Evolutionary conservation across 2,113 vertebrate species (phyloP).

Genomic region (Microcebus lehilahytsara): DNA sequence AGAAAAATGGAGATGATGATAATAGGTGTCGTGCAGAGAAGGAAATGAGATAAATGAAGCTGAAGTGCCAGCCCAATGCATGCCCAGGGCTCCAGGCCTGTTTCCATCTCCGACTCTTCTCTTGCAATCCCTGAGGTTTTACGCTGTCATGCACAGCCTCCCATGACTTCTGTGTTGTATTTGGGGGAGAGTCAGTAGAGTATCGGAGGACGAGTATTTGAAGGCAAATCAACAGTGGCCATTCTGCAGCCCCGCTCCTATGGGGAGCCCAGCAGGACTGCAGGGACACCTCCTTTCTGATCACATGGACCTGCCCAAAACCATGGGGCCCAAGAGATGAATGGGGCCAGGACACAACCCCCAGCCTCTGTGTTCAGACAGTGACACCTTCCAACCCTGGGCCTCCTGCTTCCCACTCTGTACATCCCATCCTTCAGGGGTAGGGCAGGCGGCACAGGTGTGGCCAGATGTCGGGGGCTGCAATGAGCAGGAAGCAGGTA

Average conservation of each 20-base stretch:
- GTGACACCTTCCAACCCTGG: neutral
- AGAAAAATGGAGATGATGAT: neutral
- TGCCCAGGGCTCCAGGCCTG: neutral
- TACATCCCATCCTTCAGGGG: neutral
- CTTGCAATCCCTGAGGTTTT: neutral
- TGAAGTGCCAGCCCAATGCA: neutral
- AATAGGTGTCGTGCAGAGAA: neutral
- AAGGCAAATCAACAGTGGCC: neutral
- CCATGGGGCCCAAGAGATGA: neutral
- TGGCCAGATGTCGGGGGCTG: neutral
- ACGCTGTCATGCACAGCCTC: neutral
- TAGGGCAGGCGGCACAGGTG: neutral
- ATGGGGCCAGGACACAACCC: neutral
- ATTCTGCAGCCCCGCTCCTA: neutral
- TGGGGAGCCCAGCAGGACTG: neutral
- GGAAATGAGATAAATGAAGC: neutral
- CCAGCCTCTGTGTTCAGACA: neutral
- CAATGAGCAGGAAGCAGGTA: neutral
- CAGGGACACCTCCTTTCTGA: neutral
- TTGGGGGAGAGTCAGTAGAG: neutral
- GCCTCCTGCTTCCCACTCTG: neutral
- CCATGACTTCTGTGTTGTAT: neutral
- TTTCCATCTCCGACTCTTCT: neutral
- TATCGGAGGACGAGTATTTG: neutral
- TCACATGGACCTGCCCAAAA: neutral